Percentiles rank a stretch among this genome's conserved stretches.
These are phyloP conservation scores for Sternotherus odoratus DNA, from an alignment of 2,797 vertebrate species.

Conservation along the genomic window DNA sequence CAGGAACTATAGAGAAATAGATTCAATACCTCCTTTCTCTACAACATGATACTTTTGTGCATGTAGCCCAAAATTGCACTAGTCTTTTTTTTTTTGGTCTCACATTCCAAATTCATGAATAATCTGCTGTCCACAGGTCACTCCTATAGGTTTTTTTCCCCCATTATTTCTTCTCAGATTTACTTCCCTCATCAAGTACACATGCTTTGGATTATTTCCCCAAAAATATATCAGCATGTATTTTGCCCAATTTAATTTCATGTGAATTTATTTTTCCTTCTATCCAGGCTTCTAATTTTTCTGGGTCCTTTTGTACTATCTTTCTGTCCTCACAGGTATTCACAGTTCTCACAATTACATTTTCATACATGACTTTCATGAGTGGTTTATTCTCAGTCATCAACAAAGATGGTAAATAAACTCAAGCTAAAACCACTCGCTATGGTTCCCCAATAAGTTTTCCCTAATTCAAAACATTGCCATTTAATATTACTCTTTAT, in stretches of 20 bases:
- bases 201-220: not conserved
- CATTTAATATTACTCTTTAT: constrained; percentile 29
- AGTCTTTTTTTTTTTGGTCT: not conserved
- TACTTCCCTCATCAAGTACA: constrained; percentile 37
- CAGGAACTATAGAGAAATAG: not conserved
- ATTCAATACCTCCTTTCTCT: not conserved
- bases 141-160: constrained; percentile 12
- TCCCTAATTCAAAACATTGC: constrained; percentile 1
- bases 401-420: constrained; percentile 48
- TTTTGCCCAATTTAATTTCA: constrained; percentile 36
- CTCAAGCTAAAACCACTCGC: constrained; percentile 14
- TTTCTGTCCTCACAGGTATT: constrained; percentile 10
- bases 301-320: not conserved
- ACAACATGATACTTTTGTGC: not conserved
- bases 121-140: constrained; percentile 32
- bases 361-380: constrained; percentile 37
- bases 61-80: constrained; percentile 29
- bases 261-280: not conserved
- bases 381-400: constrained; percentile 36
- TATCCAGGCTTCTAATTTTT: not conserved
- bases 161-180: constrained; percentile 33
- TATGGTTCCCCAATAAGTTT: not conserved
- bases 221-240: constrained; percentile 9
- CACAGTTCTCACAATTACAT: constrained; percentile 9
- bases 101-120: constrained; percentile 49